Evolutionary conservation across 2,113 vertebrate genomes (phyloP), one percentile per base, ranked within the genome.

Genomic region (Proterorhinus semilunaris): DNA sequence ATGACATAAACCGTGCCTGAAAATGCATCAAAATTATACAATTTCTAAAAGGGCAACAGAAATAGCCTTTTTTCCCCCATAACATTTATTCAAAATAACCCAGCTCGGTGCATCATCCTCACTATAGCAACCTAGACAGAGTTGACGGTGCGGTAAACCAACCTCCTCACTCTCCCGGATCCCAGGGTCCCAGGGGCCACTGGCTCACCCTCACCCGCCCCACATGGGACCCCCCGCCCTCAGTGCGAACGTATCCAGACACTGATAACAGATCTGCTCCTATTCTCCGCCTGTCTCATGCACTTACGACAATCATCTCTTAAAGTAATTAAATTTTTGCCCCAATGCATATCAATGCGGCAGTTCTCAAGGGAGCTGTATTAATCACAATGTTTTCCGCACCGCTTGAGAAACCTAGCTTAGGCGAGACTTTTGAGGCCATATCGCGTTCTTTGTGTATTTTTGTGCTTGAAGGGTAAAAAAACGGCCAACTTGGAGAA

Each of bases 321-420:
- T 91, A 87, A 83, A 77, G 89, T 93, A 93, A 93, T 93, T 93
- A 92, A 88, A 91, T 92, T 93, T 93, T 87, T 88, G 84, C 89
- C 78, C 78, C 89, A 86, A 82, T 91, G 90, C 90, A 88, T 91
- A 89, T 88, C 86, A 90, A 92, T 81, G 82, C 75, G 46, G 71
- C 75, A 85, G 82, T 88, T 86, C 87, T 90, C 87, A 48, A 36
- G 88, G 86, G 90, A 83, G 71, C 72, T 78, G 63, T 82, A 72
- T 87, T 82, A 81, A 87, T 89, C 77, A 75, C 79, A 86, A 85
- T 84, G 75, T 78, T 10, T 71, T 75, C 76, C 50, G 55, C 69
- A 65, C 50, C 62, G 65, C 71, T 58, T 17, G 44, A 64, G 70
- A 75, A 72, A 49, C 64, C 17, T 51, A 55, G 64, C 57, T 65